These are phyloP conservation scores for Sebastes kiyomatsui DNA, from an alignment of 2,797 vertebrate genomes.

Conservation along the genomic window DNA sequence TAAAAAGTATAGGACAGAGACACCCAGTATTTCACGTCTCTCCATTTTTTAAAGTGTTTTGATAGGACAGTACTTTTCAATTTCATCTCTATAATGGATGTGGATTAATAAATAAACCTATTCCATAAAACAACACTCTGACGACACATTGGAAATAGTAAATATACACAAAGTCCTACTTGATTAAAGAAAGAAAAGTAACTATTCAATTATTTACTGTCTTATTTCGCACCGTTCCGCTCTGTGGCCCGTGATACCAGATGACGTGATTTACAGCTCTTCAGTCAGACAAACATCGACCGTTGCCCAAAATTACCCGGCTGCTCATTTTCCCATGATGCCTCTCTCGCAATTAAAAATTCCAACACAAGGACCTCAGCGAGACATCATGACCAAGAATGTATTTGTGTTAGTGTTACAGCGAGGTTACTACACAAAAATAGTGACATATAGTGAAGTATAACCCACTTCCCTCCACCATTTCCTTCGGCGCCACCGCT, in stretches of 20 bases:
- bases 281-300: slow-evolving; percentile 2
- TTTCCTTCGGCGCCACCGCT: slow-evolving; percentile 68
- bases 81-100: neutral
- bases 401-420: slow-evolving; percentile 45
- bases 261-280: neutral
- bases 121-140: neutral
- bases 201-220: neutral
- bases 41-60: neutral
- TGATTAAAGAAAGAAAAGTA: neutral
- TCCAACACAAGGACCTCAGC: slow-evolving; percentile 35
- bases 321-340: slow-evolving; percentile 22
- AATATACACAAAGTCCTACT: neutral
- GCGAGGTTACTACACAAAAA: slow-evolving; percentile 51
- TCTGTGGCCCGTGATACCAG: neutral
- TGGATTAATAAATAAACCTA: neutral
- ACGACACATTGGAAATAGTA: neutral
- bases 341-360: slow-evolving; percentile 33
- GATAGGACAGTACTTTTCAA: neutral
- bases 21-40: neutral
- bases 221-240: neutral
- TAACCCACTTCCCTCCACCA: slow-evolving; percentile 62
- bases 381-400: slow-evolving; percentile 42
- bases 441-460: slow-evolving; percentile 47
- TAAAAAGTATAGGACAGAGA: neutral
- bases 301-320: neutral